Evolutionary conservation across 1,140 invertebrate genomes (phyloP), one percentile per base, ranked within the genome.

Genomic region (Uloborus diversus): DNA sequence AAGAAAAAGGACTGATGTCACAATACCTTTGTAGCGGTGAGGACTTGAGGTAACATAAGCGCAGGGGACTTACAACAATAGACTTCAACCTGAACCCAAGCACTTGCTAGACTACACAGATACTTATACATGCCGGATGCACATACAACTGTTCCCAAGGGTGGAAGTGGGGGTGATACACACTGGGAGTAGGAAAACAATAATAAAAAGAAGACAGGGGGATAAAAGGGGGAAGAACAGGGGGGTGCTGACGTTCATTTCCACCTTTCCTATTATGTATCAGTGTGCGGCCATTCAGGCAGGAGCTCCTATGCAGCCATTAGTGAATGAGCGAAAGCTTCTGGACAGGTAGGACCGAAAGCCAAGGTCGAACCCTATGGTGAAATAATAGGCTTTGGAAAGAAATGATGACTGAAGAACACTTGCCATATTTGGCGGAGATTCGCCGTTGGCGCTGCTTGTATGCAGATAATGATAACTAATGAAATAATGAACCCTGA

Each of bases 281-380:
- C 57, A 47, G 53, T 49, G 61, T 47, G 71, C 59, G 42, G n/a
- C 71, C 23, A 64, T 75, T 64, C 59, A 75, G 59, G 51, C 42
- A 57, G 47, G 32, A 30, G 20, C 20, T 57, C 33, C 51, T 57
- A 49, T 57, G 51, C 53, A 25, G 51, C 68, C 32, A 59, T 70
- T 70, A 61, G 70, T 59, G 35, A 75, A 42, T 64, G 47, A 64
- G 71, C 57, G 71, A 64, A 47, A 42, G 37, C 70, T 73, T 57
- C 70, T 51, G 71, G 59, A 75, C 71, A 75, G 71, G 71, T 75
- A 75, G 71, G 37, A 13, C 20, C 20, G 47, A 57, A 73, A 35
- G 57, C 71, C 59, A 75, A 57, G 71, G 59, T 57, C 57, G 53
- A 51, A 73, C 69, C 69, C 69, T 73, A 73, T 61, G 69, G 56